Evolutionary conservation across 2,888 invertebrate genomes (phyloP), one percentile per base, ranked within the genome.

Genomic region (Smittia aterrima): DNA sequence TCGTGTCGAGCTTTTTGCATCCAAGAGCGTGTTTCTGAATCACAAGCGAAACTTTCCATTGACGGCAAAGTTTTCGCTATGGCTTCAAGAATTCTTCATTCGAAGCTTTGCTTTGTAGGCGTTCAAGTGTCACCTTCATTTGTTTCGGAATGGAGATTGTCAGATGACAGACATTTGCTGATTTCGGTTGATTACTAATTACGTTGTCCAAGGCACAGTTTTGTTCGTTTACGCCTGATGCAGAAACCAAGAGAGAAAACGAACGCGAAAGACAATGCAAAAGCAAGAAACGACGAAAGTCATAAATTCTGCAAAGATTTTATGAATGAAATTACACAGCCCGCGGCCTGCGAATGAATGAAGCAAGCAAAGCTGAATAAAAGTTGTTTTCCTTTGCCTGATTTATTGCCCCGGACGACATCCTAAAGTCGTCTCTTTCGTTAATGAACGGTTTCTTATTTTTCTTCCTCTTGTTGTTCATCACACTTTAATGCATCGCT

Each of bases 261-360:
- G 58, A 38, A 67, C 6, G 22, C 40, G 40, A 67, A 22, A 32
- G 38, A 67, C 25, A 66, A 27, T 27, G 66, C 32, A 24, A 68
- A 68, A 24, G 24, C 22, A 9, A 54, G 6, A n/a, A 11, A 41
- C 47, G 47, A 47, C 20, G 24, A 71, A 71, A 71, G 24, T 54
- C 70, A 54, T 54, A 71, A 71, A 71, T 71, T 71, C 53, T 71
- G 27, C 27, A 25, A 47, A 38, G 22, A 7, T 71, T 71, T 71
- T 71, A 71, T 71, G 70, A 71, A 71, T 71, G 70, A 71, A 71
- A 54, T 71, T 71, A 25, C 25, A 54, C 54, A 54, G 54, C 27
- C 54, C 54, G 54, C 27, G 27, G 70, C 24, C 53, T 53, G 27
- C 38, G n/a, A 47, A 67, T 32, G 66, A 66, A 68, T 68, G 24